These are phyloP conservation scores for Scaptomyza reducta DNA, from an alignment of 2,888 invertebrate species.

Conservation along the genomic window DNA sequence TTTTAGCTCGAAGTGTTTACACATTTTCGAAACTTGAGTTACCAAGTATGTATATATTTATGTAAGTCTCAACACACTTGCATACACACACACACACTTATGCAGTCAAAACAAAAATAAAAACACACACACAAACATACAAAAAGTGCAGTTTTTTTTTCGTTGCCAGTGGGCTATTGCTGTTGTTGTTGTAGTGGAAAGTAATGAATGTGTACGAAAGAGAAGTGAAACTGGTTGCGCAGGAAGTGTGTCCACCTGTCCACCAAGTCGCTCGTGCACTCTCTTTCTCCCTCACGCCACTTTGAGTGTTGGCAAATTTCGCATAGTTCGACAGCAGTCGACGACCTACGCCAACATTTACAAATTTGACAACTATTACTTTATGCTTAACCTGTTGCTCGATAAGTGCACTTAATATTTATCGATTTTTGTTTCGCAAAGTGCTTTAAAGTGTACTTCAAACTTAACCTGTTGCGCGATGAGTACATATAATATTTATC, in stretches of 20 bases:
- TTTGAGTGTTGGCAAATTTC: slow-evolving; percentile 66
- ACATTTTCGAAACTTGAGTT: slow-evolving; percentile 49
- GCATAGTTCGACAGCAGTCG: slow-evolving; percentile 71
- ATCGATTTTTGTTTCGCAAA: background rate
- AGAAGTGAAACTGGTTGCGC: slow-evolving; percentile 64
- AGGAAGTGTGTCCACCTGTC: slow-evolving; percentile 59
- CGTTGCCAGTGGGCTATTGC: slow-evolving; percentile 12
- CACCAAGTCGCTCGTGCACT: background rate
- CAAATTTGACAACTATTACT: slow-evolving; percentile 36
- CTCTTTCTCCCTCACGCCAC: slow-evolving; percentile 13
- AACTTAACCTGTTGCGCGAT: no score
- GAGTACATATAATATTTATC: no score
- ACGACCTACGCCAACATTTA: slow-evolving; percentile 72
- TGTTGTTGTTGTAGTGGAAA: slow-evolving; percentile 35
- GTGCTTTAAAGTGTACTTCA: background rate
- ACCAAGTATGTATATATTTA: slow-evolving; percentile 18
- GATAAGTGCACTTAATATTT: slow-evolving; percentile 12
- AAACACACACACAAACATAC: slow-evolving; percentile 26
- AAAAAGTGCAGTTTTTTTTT: slow-evolving; percentile 39
- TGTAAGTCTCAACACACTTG: slow-evolving; percentile 15
- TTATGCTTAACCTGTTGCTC: slow-evolving; percentile 47
- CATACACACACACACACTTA: slow-evolving; percentile 11
- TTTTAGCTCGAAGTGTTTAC: slow-evolving; percentile 47
- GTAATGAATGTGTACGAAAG: slow-evolving; percentile 19
- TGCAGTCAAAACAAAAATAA: slow-evolving; percentile 26